Evolutionary conservation across 1,140 invertebrate genomes (phyloP).

Genomic region (Trigoniulus corallinus): DNA sequence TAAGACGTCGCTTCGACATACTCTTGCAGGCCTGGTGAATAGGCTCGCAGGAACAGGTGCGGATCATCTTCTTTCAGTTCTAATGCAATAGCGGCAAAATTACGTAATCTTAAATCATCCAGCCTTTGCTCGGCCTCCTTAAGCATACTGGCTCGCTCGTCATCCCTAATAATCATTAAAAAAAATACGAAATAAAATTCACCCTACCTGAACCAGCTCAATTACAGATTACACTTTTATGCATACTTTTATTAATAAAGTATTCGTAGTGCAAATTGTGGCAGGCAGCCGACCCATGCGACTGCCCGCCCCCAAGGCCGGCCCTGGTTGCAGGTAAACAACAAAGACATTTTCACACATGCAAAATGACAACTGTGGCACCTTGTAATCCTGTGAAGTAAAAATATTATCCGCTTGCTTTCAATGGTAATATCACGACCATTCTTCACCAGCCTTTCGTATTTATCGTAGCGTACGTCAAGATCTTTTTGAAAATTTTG

Average conservation of each 20-base stretch:
- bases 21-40: conserved; percentile 56
- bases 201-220: not conserved
- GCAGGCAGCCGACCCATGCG: no score
- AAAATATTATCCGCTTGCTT: conserved; percentile 75
- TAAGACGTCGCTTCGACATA: conserved; percentile 71
- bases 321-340: not conserved
- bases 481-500: conserved; percentile 31
- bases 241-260: conserved; percentile 1
- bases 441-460: conserved; percentile 65
- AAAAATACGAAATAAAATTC: conserved; percentile 6
- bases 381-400: conserved; percentile 52
- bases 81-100: conserved; percentile 46
- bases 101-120: conserved; percentile 35
- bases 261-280: conserved; percentile 3
- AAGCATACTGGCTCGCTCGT: conserved; percentile 29
- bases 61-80: conserved; percentile 53
- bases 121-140: conserved; percentile 46
- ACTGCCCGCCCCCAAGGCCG: no score
- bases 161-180: conserved; percentile 13
- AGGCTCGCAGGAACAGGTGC: conserved; percentile 55
- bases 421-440: conserved; percentile 81
- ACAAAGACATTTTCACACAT: not conserved
- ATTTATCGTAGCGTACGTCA: conserved; percentile 63
- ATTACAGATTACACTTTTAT: no score
- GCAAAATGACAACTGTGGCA: no score